Evolutionary conservation across 1,140 invertebrate species (phyloP).

Genomic region (Trichomalopsis sarcophagae): DNA sequence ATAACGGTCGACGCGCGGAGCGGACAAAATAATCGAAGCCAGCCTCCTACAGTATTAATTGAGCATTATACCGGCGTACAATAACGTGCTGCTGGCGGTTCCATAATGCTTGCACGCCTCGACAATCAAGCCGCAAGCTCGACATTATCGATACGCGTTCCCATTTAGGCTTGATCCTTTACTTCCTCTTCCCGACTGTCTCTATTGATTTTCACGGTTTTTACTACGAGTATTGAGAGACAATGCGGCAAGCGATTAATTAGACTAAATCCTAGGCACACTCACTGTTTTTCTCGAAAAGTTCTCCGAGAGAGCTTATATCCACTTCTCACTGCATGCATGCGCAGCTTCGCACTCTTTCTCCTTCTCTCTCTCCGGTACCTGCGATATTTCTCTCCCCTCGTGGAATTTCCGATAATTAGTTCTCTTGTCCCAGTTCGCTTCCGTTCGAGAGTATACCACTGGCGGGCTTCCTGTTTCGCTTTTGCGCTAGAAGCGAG

Average conservation of each 20-base stretch:
- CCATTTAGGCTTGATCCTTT: background rate
- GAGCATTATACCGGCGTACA: slow-evolving; percentile 36
- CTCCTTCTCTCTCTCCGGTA: background rate
- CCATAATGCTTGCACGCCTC: slow-evolving; percentile 30
- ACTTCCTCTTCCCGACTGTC: background rate
- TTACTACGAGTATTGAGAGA: no score
- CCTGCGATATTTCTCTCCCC: slow-evolving; percentile 6
- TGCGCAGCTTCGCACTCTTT: background rate
- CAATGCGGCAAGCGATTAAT: no score
- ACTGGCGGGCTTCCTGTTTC: background rate
- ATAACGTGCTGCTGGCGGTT: background rate
- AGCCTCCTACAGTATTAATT: slow-evolving; percentile 47
- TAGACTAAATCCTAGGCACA: no score
- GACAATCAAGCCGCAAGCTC: slow-evolving; percentile 22
- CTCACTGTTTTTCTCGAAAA: background rate
- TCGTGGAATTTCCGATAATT: slow-evolving; percentile 45
- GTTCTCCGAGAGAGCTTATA: background rate
- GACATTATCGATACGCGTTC: slow-evolving; percentile 34
- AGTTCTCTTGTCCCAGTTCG: slow-evolving; percentile 36
- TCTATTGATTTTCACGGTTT: no score
- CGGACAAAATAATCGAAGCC: slow-evolving; percentile 28
- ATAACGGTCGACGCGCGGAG: background rate
- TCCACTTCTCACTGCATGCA: background rate
- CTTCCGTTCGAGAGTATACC: background rate
- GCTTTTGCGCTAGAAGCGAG: background rate